phyloP scores from a whole-genome alignment of 2,113 vertebrate species.

The Propithecus coquereli region DNA sequence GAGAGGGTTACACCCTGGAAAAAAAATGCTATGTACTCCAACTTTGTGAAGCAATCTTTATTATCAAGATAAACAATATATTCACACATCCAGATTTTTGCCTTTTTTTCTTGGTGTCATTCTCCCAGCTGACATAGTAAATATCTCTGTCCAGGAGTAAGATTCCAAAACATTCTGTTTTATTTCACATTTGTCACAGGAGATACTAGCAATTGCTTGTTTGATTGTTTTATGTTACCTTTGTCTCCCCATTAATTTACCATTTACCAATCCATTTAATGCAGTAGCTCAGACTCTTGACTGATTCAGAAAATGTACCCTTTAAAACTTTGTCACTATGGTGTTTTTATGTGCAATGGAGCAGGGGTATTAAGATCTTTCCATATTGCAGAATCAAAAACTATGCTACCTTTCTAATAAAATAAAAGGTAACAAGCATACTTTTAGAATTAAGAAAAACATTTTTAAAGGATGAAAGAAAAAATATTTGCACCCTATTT shows the following conservation, averaged over 20 bases:
- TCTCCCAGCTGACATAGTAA: not conserved
- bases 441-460: not conserved
- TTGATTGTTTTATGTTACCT: not conserved
- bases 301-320: not conserved
- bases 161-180: not conserved
- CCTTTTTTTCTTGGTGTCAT: not conserved
- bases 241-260: not conserved
- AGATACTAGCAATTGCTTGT: not conserved
- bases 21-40: not conserved
- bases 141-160: not conserved
- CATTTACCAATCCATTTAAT: not conserved
- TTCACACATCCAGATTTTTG: not conserved
- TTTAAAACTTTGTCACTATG: not conserved
- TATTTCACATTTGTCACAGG: not conserved
- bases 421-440: not conserved
- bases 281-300: not conserved
- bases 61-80: not conserved
- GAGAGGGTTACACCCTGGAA: not conserved
- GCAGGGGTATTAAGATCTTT: not conserved
- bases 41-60: not conserved
- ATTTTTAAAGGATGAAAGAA: not conserved
- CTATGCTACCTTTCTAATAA: not conserved
- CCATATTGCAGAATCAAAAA: not conserved
- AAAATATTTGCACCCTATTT: not conserved
- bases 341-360: not conserved